Conservation (phyloP, 2,113 vertebrate genomes). For the Dolichallabes microphthalmus region DNA sequence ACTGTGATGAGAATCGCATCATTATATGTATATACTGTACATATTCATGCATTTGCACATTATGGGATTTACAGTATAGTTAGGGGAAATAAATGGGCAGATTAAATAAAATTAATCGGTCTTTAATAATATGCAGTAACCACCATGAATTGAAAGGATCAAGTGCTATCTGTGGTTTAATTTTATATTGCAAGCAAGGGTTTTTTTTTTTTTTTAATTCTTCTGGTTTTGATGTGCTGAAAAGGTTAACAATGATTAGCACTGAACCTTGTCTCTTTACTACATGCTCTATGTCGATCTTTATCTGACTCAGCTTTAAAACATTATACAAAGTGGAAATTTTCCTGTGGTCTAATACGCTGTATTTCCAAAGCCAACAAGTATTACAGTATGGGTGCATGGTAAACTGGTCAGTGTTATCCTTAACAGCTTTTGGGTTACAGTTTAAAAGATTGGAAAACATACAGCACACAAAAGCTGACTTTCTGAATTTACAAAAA, state of each 20-base stretch:
- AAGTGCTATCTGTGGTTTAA: not conserved
- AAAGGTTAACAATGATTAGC: constrained; percentile 35
- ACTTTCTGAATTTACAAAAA: not conserved
- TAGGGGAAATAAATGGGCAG: not conserved
- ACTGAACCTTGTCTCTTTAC: constrained; percentile 32
- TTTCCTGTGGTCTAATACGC: not conserved
- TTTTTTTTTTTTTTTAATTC: not conserved
- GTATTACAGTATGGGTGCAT: not conserved
- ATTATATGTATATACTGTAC: not conserved
- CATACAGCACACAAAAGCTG: not conserved
- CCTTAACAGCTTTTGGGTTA: not conserved
- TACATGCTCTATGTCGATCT: constrained; percentile 16
- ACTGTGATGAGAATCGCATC: not conserved
- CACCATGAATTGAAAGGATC: not conserved
- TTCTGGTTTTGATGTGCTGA: constrained; percentile 19
- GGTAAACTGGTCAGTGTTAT: not conserved
- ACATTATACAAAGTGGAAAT: not conserved
- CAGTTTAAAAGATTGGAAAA: not conserved
- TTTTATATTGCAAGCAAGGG: not conserved
- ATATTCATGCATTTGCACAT: not conserved
- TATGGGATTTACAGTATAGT: not conserved
- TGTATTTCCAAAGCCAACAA: not conserved
- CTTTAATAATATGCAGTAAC: not conserved
- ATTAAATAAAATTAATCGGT: not conserved
- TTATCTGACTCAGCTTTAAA: constrained; percentile 22